phyloP scores from a whole-genome alignment of 2,888 invertebrate species.

The Amaurobius ferox region DNA sequence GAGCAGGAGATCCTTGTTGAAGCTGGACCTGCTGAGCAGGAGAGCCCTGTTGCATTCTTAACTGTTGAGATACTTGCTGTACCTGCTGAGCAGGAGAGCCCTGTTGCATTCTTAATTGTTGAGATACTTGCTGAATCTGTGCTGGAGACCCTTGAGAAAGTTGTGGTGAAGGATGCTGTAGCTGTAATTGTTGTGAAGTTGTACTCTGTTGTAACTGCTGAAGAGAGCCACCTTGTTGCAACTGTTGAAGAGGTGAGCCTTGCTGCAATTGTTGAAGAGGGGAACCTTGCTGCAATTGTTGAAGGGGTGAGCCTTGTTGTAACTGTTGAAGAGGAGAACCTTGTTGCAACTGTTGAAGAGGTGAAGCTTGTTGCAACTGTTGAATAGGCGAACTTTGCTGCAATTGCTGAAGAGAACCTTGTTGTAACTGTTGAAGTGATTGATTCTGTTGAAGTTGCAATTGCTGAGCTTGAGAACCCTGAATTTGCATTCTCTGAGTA shows the following conservation, averaged over 20 bases:
- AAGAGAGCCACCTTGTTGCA: conserved; percentile 27
- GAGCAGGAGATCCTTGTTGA: conserved; percentile 64
- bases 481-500: conserved; percentile 34
- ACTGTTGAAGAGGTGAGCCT: too few species aligned
- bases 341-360: conserved; percentile 56
- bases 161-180: not conserved
- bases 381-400: not conserved
- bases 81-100: conserved; percentile 37
- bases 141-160: too few species aligned
- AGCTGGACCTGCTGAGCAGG: conserved; percentile 60
- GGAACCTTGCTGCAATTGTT: conserved; percentile 34
- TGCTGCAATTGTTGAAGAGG: conserved; percentile 31
- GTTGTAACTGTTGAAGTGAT: conserved; percentile 31
- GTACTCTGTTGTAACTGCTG: conserved; percentile 30
- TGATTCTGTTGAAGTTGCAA: conserved; percentile 43
- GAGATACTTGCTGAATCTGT: conserved; percentile 23
- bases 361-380: conserved; percentile 6
- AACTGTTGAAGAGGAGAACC: not conserved
- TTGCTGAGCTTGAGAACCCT: conserved; percentile 19
- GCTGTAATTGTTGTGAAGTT: conserved; percentile 15
- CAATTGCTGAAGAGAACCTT: conserved; percentile 20
- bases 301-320: conserved; percentile 10
- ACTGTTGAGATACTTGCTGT: conserved; percentile 41
- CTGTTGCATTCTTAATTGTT: conserved; percentile 17
- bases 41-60: conserved; percentile 52